Evolutionary conservation across 2,797 vertebrate genomes (phyloP), one percentile per base, ranked within the genome.

Genomic region (Melopsittacus undulatus): DNA sequence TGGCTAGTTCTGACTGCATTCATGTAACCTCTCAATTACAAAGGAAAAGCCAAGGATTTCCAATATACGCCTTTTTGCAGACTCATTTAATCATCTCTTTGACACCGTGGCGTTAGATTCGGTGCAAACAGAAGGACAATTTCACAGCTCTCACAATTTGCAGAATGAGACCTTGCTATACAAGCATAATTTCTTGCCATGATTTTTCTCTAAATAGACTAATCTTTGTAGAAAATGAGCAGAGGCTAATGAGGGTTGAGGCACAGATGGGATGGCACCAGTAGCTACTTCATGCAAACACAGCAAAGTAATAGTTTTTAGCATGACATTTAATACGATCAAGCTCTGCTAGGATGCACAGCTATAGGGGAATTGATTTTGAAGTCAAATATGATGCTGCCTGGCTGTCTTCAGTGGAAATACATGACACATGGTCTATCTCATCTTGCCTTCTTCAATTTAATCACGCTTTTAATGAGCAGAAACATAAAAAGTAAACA

Each of bases 241-340:
- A 94, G 64, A 82, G 88, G 83, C 81, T 93, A 95, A 95, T 85
- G 87, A 93, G 69, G 72, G 75, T 27, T 76, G 72, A 92, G 82
- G 80, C 80, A 86, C 94, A 94, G 91, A 90, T 90, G 88, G 91
- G 72, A 87, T 29, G 62, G 88, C 72, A 92, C 77, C 57, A 69
- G 73, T 69, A 96, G 73, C 46, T 86, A 26, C 83, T 96, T 92
- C 59, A 52, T 83, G 51, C 42, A 76, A 91, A 69, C 73, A 43
- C 24, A 73, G 73, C 49, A 27, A 89, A 73, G 46, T 20, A 73
- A 77, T 18, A 67, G 24, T 90, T 95, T 86, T 66, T 83, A 94
- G 20, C 32, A 42, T 8, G 52, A 49, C 32, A 83, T 79, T 87
- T 75, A 64, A 90, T 76, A n/a, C 49, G 78, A 34, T 26, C 52